phyloP scores from a whole-genome alignment of 2,113 vertebrate genomes.

The Meriones unguiculatus region DNA sequence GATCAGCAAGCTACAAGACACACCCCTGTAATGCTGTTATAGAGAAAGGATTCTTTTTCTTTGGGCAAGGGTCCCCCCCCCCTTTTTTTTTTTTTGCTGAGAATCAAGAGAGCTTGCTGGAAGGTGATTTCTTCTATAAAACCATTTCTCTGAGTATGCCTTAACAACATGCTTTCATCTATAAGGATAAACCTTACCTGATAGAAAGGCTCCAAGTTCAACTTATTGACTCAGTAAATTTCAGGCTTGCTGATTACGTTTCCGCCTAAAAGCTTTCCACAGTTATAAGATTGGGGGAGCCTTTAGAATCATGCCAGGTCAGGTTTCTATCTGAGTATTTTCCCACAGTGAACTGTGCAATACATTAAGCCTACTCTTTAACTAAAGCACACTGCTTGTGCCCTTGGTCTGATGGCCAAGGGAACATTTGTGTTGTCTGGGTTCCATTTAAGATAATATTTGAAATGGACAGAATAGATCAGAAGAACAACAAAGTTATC shows the following conservation, averaged over 20 bases:
- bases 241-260: constrained; percentile 67
- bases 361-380: constrained; percentile 63
- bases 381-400: constrained; percentile 11
- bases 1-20: not conserved
- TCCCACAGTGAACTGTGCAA: constrained; percentile 31
- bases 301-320: constrained; percentile 69
- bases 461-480: constrained; percentile 52
- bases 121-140: constrained; percentile 59
- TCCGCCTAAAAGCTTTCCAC: constrained; percentile 72
- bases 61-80: not conserved
- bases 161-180: constrained; percentile 46
- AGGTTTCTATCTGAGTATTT: constrained; percentile 71
- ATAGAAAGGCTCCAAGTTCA: constrained; percentile 26
- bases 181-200: constrained; percentile 55
- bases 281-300: constrained; percentile 62
- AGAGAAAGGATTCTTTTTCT: constrained; percentile 38
- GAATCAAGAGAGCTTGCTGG: constrained; percentile 39
- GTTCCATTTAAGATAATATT: constrained; percentile 70
- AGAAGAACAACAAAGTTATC: constrained; percentile 43
- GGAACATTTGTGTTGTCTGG: constrained; percentile 68
- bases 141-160: constrained; percentile 8
- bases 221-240: constrained; percentile 67
- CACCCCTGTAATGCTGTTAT: not conserved
- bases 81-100: constrained; percentile 28
- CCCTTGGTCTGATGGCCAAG: constrained; percentile 54